Conservation (phyloP, 1,140 invertebrate species). For the Eulimnadia texana region DNA sequence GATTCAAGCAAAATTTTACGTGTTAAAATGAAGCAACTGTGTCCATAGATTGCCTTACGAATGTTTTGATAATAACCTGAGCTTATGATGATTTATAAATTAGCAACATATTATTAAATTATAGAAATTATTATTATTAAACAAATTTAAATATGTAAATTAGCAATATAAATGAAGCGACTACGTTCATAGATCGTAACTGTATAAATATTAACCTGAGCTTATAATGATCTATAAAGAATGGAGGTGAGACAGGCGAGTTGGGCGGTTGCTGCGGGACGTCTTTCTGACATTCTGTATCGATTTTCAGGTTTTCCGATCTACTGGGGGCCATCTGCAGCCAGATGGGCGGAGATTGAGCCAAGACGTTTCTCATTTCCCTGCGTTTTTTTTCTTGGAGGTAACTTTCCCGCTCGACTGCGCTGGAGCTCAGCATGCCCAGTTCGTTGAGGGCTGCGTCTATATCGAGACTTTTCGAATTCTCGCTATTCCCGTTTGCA, state of each 20-base stretch:
- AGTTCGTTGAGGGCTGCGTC: constrained; percentile 14
- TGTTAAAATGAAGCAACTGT: background rate
- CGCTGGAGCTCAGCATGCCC: constrained; percentile 2
- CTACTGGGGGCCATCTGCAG: background rate
- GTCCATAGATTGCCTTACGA: background rate
- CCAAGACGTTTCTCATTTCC: constrained; percentile 2
- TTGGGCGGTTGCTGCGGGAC: constrained; percentile 12
- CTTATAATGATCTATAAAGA: background rate
- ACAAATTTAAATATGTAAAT: background rate
- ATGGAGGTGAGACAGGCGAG: constrained; percentile 12
- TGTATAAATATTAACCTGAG: background rate
- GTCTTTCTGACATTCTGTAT: background rate
- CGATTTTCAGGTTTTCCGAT: background rate
- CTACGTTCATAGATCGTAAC: background rate
- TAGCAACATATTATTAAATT: too few species aligned
- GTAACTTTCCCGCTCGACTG: background rate
- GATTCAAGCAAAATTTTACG: too few species aligned
- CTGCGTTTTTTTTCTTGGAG: background rate
- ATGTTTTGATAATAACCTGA: too few species aligned
- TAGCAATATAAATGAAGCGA: background rate
- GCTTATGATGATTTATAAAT: too few species aligned
- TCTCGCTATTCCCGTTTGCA: background rate
- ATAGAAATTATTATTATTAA: background rate
- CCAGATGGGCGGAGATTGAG: constrained; percentile 5
- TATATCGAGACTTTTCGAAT: background rate